phyloP scores from a whole-genome alignment of 2,113 vertebrate species.

The Lagopus muta region DNA sequence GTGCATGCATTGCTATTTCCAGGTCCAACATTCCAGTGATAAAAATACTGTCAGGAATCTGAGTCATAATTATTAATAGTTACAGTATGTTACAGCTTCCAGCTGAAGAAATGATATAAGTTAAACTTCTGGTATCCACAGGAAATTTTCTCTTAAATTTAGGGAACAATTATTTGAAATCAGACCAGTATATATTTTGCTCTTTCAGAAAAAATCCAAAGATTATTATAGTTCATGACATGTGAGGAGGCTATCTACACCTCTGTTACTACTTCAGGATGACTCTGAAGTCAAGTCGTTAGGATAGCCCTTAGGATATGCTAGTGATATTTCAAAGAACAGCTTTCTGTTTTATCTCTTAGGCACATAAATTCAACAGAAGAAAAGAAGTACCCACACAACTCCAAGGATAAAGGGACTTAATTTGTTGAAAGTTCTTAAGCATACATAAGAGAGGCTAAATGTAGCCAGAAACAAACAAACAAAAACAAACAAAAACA shows the following conservation, averaged over 20 bases:
- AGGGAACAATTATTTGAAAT: fast-evolving
- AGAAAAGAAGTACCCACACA: neutral
- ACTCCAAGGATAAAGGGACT: neutral
- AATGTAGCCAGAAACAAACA: neutral
- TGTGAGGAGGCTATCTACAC: neutral
- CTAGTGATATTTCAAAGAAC: neutral
- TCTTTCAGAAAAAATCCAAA: neutral
- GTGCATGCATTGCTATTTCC: constrained; percentile 5
- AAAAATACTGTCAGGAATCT: constrained; percentile 33
- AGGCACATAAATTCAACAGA: fast-evolving
- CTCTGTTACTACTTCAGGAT: neutral
- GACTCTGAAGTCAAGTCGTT: neutral
- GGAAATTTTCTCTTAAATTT: neutral
- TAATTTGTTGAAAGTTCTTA: neutral
- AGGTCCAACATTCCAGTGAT: constrained; percentile 26
- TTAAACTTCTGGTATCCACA: neutral
- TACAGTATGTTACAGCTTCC: neutral
- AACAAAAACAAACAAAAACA: neutral
- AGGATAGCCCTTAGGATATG: neutral
- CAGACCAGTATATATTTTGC: neutral
- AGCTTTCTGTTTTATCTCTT: neutral
- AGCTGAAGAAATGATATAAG: neutral
- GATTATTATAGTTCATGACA: neutral
- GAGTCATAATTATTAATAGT: constrained; percentile 26
- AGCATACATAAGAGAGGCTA: fast-evolving